Base-by-base conservation (phyloP, 2,113 vertebrate species). In the Lamprotornis superbus region DNA sequence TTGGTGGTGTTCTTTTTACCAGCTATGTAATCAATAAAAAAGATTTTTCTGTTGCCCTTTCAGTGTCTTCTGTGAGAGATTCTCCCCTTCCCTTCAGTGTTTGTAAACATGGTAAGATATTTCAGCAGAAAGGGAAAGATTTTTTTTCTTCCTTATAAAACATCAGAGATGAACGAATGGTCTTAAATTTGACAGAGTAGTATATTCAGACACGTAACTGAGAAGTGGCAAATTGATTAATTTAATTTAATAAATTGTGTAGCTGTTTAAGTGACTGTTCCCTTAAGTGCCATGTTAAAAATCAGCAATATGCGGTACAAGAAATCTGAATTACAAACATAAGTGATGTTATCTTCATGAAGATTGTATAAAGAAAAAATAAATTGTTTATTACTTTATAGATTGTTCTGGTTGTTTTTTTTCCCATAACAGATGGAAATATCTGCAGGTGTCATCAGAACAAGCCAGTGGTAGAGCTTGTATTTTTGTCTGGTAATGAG, bases 301-400 rank as follows among this genome's bases (percentile, higher is more conserved):
- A 68, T 82, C 28, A 60, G 90, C 86, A 77, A 76, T 81, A 84
- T 63, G 64, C 63, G 20, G 83, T 91, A 91, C 94, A 69, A 79
- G 46, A 83, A 59, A 71, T 84, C 82, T 79, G 82, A 79, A 60
- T 79, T 70, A 71, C 63, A 83, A 69, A 90, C 2, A 0, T 49
- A 85, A 91, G 21, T 75, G 37, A 55, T 94, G 31, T 42, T 96
- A 70, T 90, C 76, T 83, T 93, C 64, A 31, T 81, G 88, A 83
- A 83, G 28, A 65, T 28, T 47, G 79, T 95, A 80, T 94, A 93
- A 96, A 91, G 35, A 53, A 93, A 47, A 97, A 98, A 97, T 97
- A 98, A 97, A 97, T 69, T 40, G 75, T 95, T 91, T 96, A 87
- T 95, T 96, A 69, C 93, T 70, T 90, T 81, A 88, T n/a, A 46